phyloP scores from a whole-genome alignment of 2,113 vertebrate species.

The Regulus satrapa region DNA sequence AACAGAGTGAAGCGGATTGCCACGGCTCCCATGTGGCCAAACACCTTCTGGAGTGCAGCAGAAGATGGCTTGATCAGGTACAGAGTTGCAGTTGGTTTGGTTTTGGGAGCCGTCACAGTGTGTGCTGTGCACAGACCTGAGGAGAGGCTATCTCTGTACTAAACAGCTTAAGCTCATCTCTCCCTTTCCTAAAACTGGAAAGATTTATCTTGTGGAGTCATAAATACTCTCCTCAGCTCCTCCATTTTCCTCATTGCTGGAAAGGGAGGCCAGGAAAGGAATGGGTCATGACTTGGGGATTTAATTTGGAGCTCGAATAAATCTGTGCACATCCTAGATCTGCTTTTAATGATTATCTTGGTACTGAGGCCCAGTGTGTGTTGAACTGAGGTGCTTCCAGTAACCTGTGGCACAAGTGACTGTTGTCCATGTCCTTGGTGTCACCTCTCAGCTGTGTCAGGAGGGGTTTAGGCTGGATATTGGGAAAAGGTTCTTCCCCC shows the following conservation, averaged over 20 bases:
- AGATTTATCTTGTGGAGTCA: not conserved
- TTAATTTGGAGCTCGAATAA: not conserved
- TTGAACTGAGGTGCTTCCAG: not conserved
- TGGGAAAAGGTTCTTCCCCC: not conserved
- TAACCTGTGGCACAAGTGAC: not conserved
- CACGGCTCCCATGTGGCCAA: conserved; percentile 97
- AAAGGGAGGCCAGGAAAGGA: not conserved
- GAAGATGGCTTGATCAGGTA: conserved; percentile 96
- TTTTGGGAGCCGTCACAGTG: not conserved
- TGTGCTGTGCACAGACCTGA: not conserved
- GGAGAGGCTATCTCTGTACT: not conserved
- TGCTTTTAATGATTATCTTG: not conserved
- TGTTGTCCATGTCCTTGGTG: not conserved
- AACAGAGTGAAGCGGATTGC: conserved; percentile 96
- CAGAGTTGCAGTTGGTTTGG: not conserved
- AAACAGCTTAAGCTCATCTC: not conserved
- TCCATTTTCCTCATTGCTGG: not conserved
- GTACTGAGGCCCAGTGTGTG: not conserved
- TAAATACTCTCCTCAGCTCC: not conserved
- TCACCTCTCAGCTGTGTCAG: not conserved
- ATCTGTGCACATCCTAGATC: not conserved
- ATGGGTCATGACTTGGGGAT: not conserved
- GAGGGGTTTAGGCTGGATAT: not conserved
- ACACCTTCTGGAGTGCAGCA: conserved; percentile 98
- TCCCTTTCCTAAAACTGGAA: not conserved